Evolutionary conservation across 2,113 vertebrate genomes (phyloP).

Genomic region (Rhineura floridana): DNA sequence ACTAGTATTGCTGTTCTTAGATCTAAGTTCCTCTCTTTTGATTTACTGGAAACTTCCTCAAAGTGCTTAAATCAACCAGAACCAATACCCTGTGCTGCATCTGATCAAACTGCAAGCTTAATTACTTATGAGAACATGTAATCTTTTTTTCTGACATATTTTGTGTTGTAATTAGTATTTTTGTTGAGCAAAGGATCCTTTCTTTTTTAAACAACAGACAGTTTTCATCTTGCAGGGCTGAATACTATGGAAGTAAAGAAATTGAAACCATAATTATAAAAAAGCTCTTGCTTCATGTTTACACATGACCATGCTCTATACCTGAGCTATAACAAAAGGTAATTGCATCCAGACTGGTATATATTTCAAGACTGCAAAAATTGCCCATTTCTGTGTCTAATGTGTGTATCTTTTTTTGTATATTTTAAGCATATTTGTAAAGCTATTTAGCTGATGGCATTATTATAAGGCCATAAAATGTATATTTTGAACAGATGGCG

Average conservation of each 20-base stretch:
- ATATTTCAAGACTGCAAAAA: constrained; percentile 44
- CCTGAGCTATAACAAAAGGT: constrained; percentile 58
- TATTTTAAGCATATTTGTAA: constrained; percentile 67
- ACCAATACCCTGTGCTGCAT: constrained; percentile 32
- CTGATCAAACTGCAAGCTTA: constrained; percentile 52
- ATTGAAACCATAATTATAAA: constrained; percentile 62
- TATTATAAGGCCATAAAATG: constrained; percentile 74
- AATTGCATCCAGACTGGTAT: constrained; percentile 52
- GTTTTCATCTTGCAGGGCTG: constrained; percentile 58
- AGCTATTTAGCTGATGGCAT: constrained; percentile 65
- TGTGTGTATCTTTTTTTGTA: constrained; percentile 58
- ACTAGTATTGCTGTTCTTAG: not conserved
- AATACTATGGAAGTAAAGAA: constrained; percentile 57
- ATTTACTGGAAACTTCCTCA: constrained; percentile 12
- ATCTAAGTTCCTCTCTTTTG: constrained; percentile 4
- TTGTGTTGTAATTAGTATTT: constrained; percentile 67
- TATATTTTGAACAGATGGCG: constrained; percentile 74
- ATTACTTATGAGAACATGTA: constrained; percentile 62
- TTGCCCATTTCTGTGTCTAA: constrained; percentile 35
- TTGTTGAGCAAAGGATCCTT: constrained; percentile 47
- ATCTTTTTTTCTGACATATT: constrained; percentile 66
- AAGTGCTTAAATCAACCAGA: constrained; percentile 52
- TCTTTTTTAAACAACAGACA: constrained; percentile 38
- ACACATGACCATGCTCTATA: constrained; percentile 33
- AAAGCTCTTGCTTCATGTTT: constrained; percentile 56